Percentiles rank a stretch among this genome's conserved stretches.
These are phyloP conservation scores for Gallinago media DNA, from an alignment of 2,113 vertebrate species.

Conservation along the genomic window DNA sequence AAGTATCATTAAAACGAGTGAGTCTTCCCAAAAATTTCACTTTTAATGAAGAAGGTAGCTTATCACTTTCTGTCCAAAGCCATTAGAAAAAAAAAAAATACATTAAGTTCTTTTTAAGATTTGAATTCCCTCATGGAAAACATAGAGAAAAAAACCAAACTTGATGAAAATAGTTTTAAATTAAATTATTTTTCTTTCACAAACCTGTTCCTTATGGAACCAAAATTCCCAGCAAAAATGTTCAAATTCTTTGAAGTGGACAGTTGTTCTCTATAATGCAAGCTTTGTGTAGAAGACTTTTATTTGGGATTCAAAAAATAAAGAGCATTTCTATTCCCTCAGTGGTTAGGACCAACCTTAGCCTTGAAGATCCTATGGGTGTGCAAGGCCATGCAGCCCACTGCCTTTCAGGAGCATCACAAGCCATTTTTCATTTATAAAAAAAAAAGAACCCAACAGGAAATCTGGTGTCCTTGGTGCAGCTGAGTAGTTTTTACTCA, in stretches of 20 bases:
- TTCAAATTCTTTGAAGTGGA: neutral
- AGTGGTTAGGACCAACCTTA: neutral
- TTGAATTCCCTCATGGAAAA: neutral
- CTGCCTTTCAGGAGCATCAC: neutral
- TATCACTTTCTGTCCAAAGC: neutral
- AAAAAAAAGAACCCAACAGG: neutral
- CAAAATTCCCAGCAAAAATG: neutral
- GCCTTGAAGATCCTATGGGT: accelerated
- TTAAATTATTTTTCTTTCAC: neutral
- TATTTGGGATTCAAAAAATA: neutral
- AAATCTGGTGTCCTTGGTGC: neutral
- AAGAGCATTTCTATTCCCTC: neutral
- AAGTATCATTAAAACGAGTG: neutral
- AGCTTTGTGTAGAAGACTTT: neutral
- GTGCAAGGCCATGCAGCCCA: neutral
- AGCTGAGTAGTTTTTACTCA: neutral
- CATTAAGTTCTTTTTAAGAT: neutral
- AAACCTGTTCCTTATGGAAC: neutral
- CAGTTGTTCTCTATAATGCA: neutral
- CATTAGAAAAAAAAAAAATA: neutral
- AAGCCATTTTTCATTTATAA: neutral
- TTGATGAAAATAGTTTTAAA: neutral
- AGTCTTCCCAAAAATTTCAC: neutral
- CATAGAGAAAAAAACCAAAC: neutral
- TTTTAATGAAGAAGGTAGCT: neutral